Percentiles rank a stretch among this genome's conserved stretches.
phyloP scores from a whole-genome alignment of 2,888 invertebrate species.

The Macrophya alboannulata region DNA sequence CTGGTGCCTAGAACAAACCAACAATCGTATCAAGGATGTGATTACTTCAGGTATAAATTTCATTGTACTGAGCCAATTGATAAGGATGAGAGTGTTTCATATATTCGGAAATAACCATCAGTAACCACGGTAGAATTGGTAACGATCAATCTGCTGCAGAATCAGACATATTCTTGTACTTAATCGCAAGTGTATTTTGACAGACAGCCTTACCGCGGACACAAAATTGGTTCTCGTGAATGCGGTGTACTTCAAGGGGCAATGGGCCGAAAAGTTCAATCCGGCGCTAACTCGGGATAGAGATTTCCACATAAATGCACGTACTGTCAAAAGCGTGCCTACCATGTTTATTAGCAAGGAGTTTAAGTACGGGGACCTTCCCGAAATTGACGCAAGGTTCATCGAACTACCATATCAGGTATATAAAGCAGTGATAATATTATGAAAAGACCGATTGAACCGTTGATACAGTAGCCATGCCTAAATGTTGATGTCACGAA shows the following conservation, averaged over 20 bases:
- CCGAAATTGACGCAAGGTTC: conserved; percentile 83
- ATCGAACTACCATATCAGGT: conserved; percentile 88
- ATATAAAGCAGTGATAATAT: conserved; percentile 37
- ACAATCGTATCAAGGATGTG: conserved; percentile 90
- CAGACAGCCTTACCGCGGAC: conserved; percentile 80
- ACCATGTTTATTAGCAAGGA: conserved; percentile 87
- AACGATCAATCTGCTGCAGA: no score
- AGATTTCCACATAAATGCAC: conserved; percentile 84
- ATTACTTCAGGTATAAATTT: conserved; percentile 81
- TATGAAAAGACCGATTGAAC: no score
- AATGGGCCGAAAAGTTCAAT: conserved; percentile 88
- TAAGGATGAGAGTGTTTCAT: background rate
- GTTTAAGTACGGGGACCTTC: conserved; percentile 80
- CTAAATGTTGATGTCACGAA: no score
- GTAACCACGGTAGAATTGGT: no score
- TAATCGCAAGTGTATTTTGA: conserved; percentile 51
- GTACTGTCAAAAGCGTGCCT: conserved; percentile 84
- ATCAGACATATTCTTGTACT: background rate
- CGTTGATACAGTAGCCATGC: no score
- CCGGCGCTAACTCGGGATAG: conserved; percentile 81
- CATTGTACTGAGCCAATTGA: background rate
- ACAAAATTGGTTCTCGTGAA: conserved; percentile 84
- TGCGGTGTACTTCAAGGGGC: conserved; percentile 88
- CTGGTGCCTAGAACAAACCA: conserved; percentile 91
- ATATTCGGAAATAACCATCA: background rate